Percentiles rank a stretch among this genome's conserved stretches.
Evolutionary conservation across 2,888 invertebrate genomes (phyloP).

Genomic region (Galerucella calmariensis): DNA sequence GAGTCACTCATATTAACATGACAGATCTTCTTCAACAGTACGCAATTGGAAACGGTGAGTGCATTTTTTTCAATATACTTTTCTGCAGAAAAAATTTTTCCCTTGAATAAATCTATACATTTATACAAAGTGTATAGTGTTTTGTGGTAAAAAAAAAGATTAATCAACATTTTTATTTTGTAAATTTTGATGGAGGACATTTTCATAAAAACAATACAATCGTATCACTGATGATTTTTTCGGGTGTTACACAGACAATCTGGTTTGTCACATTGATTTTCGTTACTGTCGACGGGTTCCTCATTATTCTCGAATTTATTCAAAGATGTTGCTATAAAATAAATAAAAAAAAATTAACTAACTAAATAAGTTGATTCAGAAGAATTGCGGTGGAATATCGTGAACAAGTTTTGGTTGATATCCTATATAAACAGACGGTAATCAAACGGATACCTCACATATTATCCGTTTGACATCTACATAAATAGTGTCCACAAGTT

Average conservation of each 20-base stretch:
- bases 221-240: background rate
- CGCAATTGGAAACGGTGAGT: conserved; percentile 86
- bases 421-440: no score
- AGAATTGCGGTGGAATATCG: no score
- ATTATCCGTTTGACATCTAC: no score
- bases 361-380: no score
- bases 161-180: background rate
- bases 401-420: no score
- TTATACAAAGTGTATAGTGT: no score
- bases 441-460: no score
- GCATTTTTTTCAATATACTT: no score
- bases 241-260: conserved; percentile 30
- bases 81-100: background rate
- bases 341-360: no score
- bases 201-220: conserved; percentile 1
- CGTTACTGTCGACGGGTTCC: background rate
- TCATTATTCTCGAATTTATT: background rate
- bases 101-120: no score
- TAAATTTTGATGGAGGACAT: background rate
- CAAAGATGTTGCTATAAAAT: background rate
- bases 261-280: conserved; percentile 23
- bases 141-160: no score
- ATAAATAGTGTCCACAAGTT: no score
- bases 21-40: conserved; percentile 90
- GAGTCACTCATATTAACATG: conserved; percentile 90